Evolutionary conservation across 1,140 invertebrate species (phyloP), one percentile per base, ranked within the genome.

Genomic region (Formica exsecta): DNA sequence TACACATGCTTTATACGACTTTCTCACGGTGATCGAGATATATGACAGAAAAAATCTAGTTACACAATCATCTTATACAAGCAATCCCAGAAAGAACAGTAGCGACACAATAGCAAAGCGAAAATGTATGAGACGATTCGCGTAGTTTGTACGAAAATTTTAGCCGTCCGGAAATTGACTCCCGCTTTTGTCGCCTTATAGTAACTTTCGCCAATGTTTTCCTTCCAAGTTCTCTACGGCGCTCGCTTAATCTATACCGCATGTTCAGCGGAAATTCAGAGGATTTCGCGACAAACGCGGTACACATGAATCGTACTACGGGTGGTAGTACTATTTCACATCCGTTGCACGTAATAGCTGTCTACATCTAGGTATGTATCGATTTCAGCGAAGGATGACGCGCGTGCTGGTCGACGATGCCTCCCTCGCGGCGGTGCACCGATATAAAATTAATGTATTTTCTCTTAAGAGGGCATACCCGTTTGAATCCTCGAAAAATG

Each of bases 381-480:
- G 44, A 70, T 54, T 38, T 70, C 44, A 16, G 44, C n/a, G 11
- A 51, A 32, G 29, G 16, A 59, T 66, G 48, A 75, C 59, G 38
- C 64, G 65, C 87, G 86, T 74, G 66, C 61, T 74, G 68, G 68
- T 74, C 79, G 79, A 83, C 54, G 36, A 22, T 61, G 51, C 66
- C 44, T 73, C 6, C 70, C 22, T 48, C 22, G 0, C 25, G 36
- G 48, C 44, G 77, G 16, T n/a, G 44, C 16, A 22, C 44, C 79
- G 59, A 70, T 80, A 88, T 80, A 89, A 86, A 89, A 89, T 59
- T 74, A 81, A 81, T 22, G 48, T 77, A 32, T 64, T 41, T 25
- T 62, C 64, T n/a, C 62, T 66, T 64, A 88, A 86, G 41, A 4
- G 32, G 1, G 32, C 32, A 32, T 32, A 32, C 3, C 32, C 32